Evolutionary conservation across 2,888 invertebrate genomes (phyloP), one percentile per base, ranked within the genome.

Genomic region (Zygaena filipendulae): DNA sequence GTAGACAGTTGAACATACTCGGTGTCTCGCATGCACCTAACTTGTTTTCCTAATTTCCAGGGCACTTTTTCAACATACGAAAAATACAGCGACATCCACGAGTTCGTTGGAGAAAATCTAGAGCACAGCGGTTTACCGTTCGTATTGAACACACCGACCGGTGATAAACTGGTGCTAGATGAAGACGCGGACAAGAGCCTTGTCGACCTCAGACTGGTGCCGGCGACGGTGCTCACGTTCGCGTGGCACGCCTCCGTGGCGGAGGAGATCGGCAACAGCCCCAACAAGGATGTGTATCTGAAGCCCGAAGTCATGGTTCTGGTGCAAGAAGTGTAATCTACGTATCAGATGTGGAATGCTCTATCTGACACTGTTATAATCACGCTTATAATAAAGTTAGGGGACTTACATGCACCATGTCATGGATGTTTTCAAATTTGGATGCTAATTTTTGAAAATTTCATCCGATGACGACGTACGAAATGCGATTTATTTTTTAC

Each of bases 31-130:
- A n/a, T n/a, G n/a, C n/a, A n/a, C n/a, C n/a, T n/a, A n/a, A n/a
- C n/a, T n/a, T n/a, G n/a, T n/a, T n/a, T n/a, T n/a, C n/a, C n/a
- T n/a, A 26, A 13, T 38, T 71, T 83, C 8, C 80, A 95, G 88
- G 95, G 95, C 5, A 95, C 95, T 3, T 96, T 96, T 63, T 87
- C 87, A 25, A 90, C 94, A 0, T 87, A 88, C 54, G 95, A 95
- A 56, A 89, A 87, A 39, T 83, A 90, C 40, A 60, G 68, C 1
- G 86, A 87, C 38, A 82, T 95, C n/a, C 74, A 86, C 39, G 87
- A 89, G 33, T 95, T 93, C 61, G 87, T 95, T 0, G 82, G 84
- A 52, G 92, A 93, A 38, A 87, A 89, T 56, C 62, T 96, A 16
- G 83, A 85, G 38, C 84, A 85, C 35, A 81, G 84, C 47, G 82